phyloP scores from a whole-genome alignment of 2,888 invertebrate species.

The Lissonota sp. region DNA sequence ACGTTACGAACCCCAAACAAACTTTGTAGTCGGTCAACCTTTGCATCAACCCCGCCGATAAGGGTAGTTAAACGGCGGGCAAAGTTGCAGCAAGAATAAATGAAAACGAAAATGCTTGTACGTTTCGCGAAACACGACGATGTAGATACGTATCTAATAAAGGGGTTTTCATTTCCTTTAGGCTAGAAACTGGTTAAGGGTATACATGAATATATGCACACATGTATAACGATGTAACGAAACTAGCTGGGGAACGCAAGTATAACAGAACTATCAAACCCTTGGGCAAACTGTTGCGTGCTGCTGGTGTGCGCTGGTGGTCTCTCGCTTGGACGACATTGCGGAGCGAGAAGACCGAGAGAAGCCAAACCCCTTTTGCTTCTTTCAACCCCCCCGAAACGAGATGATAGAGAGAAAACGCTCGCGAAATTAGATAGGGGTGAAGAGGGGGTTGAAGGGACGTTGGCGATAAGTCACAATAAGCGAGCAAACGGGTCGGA shows the following conservation, averaged over 20 bases:
- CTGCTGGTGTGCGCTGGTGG: slow-evolving; percentile 51
- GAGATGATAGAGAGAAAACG: slow-evolving; percentile 3
- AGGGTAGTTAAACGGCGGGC: too few species aligned
- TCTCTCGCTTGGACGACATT: slow-evolving; percentile 15
- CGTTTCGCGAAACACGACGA: slow-evolving; percentile 6
- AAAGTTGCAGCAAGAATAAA: neutral
- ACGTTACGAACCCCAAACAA: too few species aligned
- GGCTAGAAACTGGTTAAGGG: neutral
- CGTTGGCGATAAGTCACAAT: slow-evolving; percentile 4
- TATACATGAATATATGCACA: neutral
- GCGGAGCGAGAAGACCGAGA: slow-evolving; percentile 20
- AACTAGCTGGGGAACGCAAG: slow-evolving; percentile 39
- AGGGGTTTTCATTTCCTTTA: slow-evolving; percentile 30
- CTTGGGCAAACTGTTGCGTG: slow-evolving; percentile 62
- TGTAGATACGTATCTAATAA: neutral
- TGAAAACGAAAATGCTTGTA: slow-evolving; percentile 34
- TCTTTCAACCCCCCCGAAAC: slow-evolving; percentile 13
- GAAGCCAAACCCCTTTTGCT: too few species aligned
- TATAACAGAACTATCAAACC: slow-evolving; percentile 62
- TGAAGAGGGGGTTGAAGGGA: slow-evolving; percentile 39
- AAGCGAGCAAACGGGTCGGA: slow-evolving; percentile 4
- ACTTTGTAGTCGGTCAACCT: too few species aligned
- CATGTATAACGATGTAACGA: slow-evolving; percentile 8
- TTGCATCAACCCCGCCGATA: too few species aligned
- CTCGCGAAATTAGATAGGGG: slow-evolving; percentile 58